Conservation (phyloP, 2,888 invertebrate species). For the Stenichneumon culpator region DNA sequence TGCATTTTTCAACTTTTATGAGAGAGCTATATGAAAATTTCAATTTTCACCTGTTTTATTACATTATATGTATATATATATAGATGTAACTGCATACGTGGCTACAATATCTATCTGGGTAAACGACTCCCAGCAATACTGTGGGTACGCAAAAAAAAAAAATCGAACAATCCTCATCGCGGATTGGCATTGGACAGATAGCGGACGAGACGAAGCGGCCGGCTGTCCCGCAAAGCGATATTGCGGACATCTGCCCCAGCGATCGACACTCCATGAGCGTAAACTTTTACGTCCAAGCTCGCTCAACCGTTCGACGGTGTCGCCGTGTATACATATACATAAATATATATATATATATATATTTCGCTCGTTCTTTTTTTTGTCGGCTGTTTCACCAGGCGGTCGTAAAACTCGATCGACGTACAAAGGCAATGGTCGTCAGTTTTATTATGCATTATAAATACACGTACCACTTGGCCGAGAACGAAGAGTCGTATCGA, state of each 20-base stretch:
- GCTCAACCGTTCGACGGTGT: constrained; percentile 11
- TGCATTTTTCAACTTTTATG: no score
- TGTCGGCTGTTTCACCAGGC: constrained; percentile 54
- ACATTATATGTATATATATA: no score
- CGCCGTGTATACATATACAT: neutral
- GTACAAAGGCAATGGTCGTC: constrained; percentile 60
- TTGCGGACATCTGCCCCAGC: constrained; percentile 62
- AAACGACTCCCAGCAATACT: constrained; percentile 63
- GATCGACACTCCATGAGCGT: constrained; percentile 65
- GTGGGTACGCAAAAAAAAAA: constrained; percentile 26
- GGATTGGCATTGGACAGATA: constrained; percentile 37
- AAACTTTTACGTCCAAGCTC: constrained; percentile 59
- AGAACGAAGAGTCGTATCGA: constrained; percentile 35
- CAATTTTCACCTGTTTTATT: no score
- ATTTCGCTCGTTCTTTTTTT: constrained; percentile 13
- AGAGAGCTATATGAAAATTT: no score
- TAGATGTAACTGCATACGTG: no score
- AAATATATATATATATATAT: neutral
- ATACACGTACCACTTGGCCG: neutral
- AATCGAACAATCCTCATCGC: constrained; percentile 27
- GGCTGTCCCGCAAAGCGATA: constrained; percentile 31
- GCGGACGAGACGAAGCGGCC: constrained; percentile 11
- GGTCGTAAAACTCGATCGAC: constrained; percentile 63
- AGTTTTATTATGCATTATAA: constrained; percentile 33
- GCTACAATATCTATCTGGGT: constrained; percentile 62